Base-by-base conservation (phyloP, 2,113 vertebrate species). In the Brienomyrus brachyistius region DNA sequence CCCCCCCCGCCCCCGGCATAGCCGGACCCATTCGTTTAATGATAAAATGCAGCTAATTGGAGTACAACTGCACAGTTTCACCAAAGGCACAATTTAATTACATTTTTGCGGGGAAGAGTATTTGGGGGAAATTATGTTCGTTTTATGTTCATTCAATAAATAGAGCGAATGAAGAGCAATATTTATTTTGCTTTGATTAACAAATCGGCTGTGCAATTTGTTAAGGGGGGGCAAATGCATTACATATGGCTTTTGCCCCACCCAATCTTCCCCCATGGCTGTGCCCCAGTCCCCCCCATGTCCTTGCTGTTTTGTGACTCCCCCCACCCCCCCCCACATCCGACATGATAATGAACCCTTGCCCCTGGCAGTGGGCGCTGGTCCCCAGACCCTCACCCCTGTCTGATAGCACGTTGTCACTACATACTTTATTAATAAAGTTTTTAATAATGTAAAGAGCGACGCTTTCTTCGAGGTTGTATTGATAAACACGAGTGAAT, bases 61-160 rank as follows among this genome's bases (percentile, higher is more conserved):
- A 96, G 95, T 93, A 95, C 95, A 92, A 94, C 93, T 94, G 95
- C 95, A 94, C 94, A 95, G 96, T 96, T 96, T 96, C 94, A 96
- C 95, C 95, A 95, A 96, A 96, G 96, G 96, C 96, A 94, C 95
- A 95, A 95, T 96, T 96, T 96, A 96, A 96, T 96, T 96, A 96
- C 95, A 96, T 95, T 95, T 95, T 95, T 95, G 95, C 94, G 92
- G 94, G 93, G 95, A 96, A 95, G 95, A 95, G 95, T 94, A 96
- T 96, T 96, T 96, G 94, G 95, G 95, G 96, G 96, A 94, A 90
- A 94, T 96, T 93, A 94, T 94, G 85, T 86, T 86, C 85, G 85
- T 86, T 86, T 86, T 86, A 95, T 94, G 95, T 95, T 95, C 95
- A 88, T 96, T 95, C 94, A 94, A 96, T 95, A 96, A 96, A 96